Evolutionary conservation across 2,113 vertebrate genomes (phyloP).

Genomic region (Bufo bufo): DNA sequence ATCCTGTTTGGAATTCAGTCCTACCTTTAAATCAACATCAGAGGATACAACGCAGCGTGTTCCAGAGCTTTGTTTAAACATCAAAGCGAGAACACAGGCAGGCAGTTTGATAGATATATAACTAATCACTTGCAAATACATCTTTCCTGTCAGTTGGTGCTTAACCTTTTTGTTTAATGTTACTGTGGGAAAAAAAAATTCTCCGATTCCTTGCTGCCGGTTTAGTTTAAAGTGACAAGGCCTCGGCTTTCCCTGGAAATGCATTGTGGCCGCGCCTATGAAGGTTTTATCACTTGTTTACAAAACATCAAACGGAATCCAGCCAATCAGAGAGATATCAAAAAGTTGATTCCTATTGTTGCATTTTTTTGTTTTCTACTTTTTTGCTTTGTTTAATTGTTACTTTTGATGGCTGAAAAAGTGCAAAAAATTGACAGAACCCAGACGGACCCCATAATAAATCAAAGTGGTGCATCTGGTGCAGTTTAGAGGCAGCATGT

Average conservation of each 20-base stretch:
- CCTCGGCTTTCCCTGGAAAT: background rate
- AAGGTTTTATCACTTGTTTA: background rate
- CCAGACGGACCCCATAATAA: too few species aligned
- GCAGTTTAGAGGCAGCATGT: too few species aligned
- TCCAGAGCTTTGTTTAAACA: slow-evolving; percentile 83
- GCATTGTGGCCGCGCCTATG: background rate
- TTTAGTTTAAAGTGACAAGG: slow-evolving; percentile 46
- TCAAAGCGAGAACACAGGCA: slow-evolving; percentile 79
- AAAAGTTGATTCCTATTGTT: background rate
- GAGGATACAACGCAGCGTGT: slow-evolving; percentile 78
- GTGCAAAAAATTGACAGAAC: too few species aligned
- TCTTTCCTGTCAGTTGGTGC: slow-evolving; percentile 79
- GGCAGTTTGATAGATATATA: slow-evolving; percentile 75
- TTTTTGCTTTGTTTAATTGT: background rate
- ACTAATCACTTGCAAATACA: slow-evolving; percentile 84
- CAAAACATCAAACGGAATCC: background rate
- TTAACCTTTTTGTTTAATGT: slow-evolving; percentile 83
- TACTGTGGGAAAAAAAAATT: slow-evolving; percentile 69
- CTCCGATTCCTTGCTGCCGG: slow-evolving; percentile 69
- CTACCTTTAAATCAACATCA: slow-evolving; percentile 82
- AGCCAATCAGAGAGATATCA: background rate
- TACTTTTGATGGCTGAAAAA: too few species aligned
- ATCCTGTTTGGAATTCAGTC: slow-evolving; percentile 79
- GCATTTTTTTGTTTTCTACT: background rate
- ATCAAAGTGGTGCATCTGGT: too few species aligned